These are phyloP conservation scores for Amblyopsis hoosieri DNA, from an alignment of 2,797 vertebrate genomes.

Conservation along the genomic window DNA sequence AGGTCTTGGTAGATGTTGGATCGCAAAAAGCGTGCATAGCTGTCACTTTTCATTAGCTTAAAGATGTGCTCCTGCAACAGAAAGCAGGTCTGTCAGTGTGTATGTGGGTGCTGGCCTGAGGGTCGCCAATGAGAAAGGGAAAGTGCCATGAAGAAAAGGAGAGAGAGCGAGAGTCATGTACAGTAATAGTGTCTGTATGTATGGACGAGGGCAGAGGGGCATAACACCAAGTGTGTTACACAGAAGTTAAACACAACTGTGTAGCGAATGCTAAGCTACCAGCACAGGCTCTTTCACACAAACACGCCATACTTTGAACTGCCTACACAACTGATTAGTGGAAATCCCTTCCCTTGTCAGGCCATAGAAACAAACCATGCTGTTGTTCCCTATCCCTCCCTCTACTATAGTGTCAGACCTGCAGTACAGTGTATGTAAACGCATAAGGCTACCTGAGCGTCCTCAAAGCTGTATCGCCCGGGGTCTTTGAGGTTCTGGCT, in stretches of 20 bases:
- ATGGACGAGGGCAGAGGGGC: background rate
- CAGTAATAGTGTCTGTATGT: background rate
- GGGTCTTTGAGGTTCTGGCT: conserved; percentile 95
- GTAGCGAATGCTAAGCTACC: no score
- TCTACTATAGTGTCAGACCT: conserved; percentile 1
- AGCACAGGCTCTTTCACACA: conserved; percentile 35
- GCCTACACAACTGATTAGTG: conserved; percentile 41
- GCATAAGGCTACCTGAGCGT: conserved; percentile 86
- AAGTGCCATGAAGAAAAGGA: background rate
- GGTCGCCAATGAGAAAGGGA: background rate
- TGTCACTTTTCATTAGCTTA: conserved; percentile 98
- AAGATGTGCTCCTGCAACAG: conserved; percentile 92
- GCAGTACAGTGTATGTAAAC: conserved; percentile 25
- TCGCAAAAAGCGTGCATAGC: conserved; percentile 94
- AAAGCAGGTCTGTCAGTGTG: conserved; percentile 12
- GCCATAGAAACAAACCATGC: conserved; percentile 51
- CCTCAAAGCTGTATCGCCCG: conserved; percentile 93
- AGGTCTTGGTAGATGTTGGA: conserved; percentile 94
- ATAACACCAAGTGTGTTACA: conserved; percentile 22
- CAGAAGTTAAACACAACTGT: background rate
- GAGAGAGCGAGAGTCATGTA: conserved; percentile 10
- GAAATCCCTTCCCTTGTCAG: conserved; percentile 67
- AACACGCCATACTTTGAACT: conserved; percentile 35
- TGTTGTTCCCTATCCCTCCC: conserved; percentile 35
- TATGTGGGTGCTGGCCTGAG: conserved; percentile 10